These are phyloP conservation scores for Boleophthalmus pectinirostris DNA, from an alignment of 2,113 vertebrate species.

Conservation along the genomic window DNA sequence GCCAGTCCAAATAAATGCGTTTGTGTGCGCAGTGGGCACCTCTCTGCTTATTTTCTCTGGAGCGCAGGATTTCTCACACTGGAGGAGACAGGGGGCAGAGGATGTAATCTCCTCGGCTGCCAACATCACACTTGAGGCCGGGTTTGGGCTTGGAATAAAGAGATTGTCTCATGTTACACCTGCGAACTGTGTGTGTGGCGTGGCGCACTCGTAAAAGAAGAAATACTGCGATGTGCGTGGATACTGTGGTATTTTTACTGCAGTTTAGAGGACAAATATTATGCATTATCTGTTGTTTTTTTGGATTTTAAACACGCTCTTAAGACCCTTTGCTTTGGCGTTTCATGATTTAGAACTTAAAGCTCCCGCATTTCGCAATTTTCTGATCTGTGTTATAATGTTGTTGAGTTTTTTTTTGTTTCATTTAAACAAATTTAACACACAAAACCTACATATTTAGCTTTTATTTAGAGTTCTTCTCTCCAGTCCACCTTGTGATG, in stretches of 20 bases:
- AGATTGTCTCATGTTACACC: not conserved
- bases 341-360: no score
- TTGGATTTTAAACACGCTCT: no score
- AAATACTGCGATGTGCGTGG: not conserved
- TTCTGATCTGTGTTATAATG: no score
- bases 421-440: no score
- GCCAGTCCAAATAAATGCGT: constrained; percentile 42
- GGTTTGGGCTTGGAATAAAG: not conserved
- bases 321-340: no score
- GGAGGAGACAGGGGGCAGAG: constrained; percentile 11
- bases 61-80: constrained; percentile 18
- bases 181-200: not conserved
- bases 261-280: no score
- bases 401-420: no score
- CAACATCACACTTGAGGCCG: constrained; percentile 11
- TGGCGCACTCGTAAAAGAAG: not conserved
- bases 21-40: constrained; percentile 20
- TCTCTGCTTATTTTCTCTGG: constrained; percentile 47
- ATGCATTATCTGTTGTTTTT: no score
- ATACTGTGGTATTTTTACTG: not conserved
- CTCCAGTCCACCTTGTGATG: no score
- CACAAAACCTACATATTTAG: no score
- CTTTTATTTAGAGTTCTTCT: no score
- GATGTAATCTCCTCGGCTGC: constrained; percentile 44
- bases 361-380: no score